These are phyloP conservation scores for Trichoplusia ni DNA, from an alignment of 1,140 invertebrate species.

Conservation along the genomic window DNA sequence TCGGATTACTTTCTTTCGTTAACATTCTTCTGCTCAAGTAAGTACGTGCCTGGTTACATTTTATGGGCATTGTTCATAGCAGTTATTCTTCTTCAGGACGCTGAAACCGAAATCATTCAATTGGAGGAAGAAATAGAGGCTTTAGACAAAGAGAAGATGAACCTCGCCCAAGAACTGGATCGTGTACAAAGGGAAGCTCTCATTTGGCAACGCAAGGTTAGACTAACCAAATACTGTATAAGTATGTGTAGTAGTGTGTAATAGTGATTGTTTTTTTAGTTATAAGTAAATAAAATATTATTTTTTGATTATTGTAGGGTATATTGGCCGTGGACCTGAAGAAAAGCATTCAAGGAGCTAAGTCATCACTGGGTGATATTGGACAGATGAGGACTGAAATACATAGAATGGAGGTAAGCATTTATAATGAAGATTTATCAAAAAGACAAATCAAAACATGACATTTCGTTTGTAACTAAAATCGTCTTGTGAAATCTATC, in stretches of 20 bases:
- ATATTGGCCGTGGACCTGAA: slow-evolving; percentile 87
- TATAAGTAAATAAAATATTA: too few relatives aligned
- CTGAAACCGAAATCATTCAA: slow-evolving; percentile 84
- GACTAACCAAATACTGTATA: background rate
- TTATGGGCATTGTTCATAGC: too few relatives aligned
- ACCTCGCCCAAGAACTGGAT: slow-evolving; percentile 83
- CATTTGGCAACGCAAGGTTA: slow-evolving; percentile 90
- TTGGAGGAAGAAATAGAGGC: slow-evolving; percentile 86
- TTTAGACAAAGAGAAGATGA: slow-evolving; percentile 85
- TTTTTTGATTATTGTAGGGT: slow-evolving; percentile 67
- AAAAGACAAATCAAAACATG: too few relatives aligned
- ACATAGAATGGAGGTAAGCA: slow-evolving; percentile 87
- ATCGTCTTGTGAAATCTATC: too few relatives aligned
- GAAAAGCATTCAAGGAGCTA: slow-evolving; percentile 85
- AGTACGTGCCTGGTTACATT: background rate
- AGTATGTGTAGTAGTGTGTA: background rate
- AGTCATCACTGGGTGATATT: slow-evolving; percentile 86
- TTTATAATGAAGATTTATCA: too few relatives aligned
- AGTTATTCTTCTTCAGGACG: slow-evolving; percentile 83
- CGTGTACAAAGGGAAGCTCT: slow-evolving; percentile 86
- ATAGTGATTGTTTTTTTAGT: background rate
- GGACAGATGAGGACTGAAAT: slow-evolving; percentile 90
- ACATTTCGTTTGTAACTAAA: too few relatives aligned
- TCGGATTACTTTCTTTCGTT: too few relatives aligned
- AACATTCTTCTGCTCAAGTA: too few relatives aligned